These are phyloP conservation scores for Eutolmus rufibarbis DNA, from an alignment of 2,888 invertebrate species.

Conservation along the genomic window DNA sequence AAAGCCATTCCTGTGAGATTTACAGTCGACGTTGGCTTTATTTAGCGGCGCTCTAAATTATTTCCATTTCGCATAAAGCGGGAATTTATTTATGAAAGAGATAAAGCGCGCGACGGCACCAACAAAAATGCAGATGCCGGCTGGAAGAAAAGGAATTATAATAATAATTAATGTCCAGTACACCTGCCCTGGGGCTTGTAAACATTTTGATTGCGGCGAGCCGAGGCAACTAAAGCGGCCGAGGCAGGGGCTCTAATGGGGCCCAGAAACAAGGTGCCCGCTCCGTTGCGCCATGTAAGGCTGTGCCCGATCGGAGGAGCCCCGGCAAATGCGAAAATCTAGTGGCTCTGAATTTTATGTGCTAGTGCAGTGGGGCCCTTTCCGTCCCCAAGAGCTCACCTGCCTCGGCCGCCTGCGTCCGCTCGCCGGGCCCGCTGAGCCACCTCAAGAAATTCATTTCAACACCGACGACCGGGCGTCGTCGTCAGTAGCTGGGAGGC, in stretches of 20 bases:
- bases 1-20: background rate
- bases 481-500: background rate
- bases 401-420: background rate
- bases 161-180: background rate
- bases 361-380: background rate
- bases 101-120: background rate
- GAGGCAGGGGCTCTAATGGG: background rate
- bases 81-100: conserved; percentile 10
- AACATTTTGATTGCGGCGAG: background rate
- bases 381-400: background rate
- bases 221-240: background rate
- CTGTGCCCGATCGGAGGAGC: background rate
- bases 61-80: conserved; percentile 17
- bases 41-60: background rate
- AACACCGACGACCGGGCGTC: background rate
- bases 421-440: no score
- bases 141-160: conserved; percentile 3
- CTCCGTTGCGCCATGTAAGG: background rate
- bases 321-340: background rate
- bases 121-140: background rate
- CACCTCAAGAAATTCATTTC: background rate
- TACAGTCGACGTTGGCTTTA: background rate
- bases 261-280: background rate
- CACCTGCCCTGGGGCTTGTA: background rate
- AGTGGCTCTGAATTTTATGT: background rate